phyloP scores from a whole-genome alignment of 2,888 invertebrate species.

The Acrobeloides nanus region DNA sequence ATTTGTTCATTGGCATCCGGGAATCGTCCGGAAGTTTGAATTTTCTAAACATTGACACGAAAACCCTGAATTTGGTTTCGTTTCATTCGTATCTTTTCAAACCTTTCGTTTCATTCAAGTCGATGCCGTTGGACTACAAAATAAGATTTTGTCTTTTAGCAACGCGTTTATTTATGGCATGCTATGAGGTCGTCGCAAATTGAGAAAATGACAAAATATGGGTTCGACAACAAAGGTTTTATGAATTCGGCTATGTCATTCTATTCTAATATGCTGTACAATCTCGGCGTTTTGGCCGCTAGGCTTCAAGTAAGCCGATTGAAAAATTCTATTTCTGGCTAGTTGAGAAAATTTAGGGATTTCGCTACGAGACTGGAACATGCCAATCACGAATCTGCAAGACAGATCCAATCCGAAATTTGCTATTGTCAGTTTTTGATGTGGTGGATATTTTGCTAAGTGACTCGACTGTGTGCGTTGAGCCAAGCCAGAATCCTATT shows the following conservation, averaged over 20 bases:
- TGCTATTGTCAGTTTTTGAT: constrained; percentile 22
- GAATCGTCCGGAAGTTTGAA: too few relatives aligned
- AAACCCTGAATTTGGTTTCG: background rate
- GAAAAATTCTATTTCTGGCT: too few relatives aligned
- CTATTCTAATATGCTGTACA: constrained; percentile 29
- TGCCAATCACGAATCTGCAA: too few relatives aligned
- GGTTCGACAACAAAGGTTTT: constrained; percentile 31
- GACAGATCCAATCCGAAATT: constrained; percentile 17
- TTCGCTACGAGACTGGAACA: constrained; percentile 14
- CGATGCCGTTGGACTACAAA: too few relatives aligned
- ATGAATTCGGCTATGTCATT: constrained; percentile 25
- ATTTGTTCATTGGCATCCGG: too few relatives aligned
- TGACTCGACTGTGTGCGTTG: constrained; percentile 29
- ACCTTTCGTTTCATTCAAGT: too few relatives aligned
- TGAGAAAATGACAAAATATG: constrained; percentile 27
- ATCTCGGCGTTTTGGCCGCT: constrained; percentile 27
- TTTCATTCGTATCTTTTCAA: too few relatives aligned
- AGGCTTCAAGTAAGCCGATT: constrained; percentile 21
- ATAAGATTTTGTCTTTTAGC: too few relatives aligned
- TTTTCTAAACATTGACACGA: too few relatives aligned
- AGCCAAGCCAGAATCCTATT: constrained; percentile 30
- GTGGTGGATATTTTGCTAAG: constrained; percentile 22
- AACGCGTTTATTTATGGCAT: constrained; percentile 9
- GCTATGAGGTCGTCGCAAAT: constrained; percentile 18
- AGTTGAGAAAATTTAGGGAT: constrained; percentile 17